phyloP scores from a whole-genome alignment of 2,797 vertebrate species.

The Centroberyx gerrardi region DNA sequence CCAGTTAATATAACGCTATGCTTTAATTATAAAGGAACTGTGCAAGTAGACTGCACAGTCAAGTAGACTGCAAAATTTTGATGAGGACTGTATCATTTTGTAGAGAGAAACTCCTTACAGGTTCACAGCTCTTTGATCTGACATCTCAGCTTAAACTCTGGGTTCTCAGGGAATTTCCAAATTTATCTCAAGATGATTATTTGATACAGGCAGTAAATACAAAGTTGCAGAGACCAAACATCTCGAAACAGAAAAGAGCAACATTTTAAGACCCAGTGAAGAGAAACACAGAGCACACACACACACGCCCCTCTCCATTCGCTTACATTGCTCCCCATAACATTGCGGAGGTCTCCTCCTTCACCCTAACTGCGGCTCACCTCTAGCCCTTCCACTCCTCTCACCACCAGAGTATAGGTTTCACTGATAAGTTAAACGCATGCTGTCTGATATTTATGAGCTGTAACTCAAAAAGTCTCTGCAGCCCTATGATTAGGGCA shows the following conservation, averaged over 20 bases:
- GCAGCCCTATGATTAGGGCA: constrained; percentile 58
- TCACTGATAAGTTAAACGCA: constrained; percentile 53
- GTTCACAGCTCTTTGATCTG: background rate
- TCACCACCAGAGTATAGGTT: constrained; percentile 70
- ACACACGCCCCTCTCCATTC: constrained; percentile 15
- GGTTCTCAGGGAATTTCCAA: background rate
- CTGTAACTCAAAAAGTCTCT: constrained; percentile 48
- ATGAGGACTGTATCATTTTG: background rate
- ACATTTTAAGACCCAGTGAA: background rate
- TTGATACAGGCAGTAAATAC: background rate
- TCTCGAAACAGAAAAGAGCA: background rate
- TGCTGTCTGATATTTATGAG: constrained; percentile 67
- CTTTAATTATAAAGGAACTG: background rate
- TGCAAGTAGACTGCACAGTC: background rate
- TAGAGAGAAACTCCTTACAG: constrained; percentile 11
- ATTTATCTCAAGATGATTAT: background rate
- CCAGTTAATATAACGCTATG: background rate
- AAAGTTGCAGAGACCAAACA: constrained; percentile 6
- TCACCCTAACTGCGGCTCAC: constrained; percentile 51
- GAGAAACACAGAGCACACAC: background rate
- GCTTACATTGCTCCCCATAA: constrained; percentile 21
- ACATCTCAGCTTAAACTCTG: constrained; percentile 6
- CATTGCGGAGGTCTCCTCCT: constrained; percentile 46
- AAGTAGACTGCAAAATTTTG: background rate
- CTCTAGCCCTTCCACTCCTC: constrained; percentile 62